Base-by-base conservation (phyloP, 2,888 invertebrate species). In the Parnassius orleans region DNA sequence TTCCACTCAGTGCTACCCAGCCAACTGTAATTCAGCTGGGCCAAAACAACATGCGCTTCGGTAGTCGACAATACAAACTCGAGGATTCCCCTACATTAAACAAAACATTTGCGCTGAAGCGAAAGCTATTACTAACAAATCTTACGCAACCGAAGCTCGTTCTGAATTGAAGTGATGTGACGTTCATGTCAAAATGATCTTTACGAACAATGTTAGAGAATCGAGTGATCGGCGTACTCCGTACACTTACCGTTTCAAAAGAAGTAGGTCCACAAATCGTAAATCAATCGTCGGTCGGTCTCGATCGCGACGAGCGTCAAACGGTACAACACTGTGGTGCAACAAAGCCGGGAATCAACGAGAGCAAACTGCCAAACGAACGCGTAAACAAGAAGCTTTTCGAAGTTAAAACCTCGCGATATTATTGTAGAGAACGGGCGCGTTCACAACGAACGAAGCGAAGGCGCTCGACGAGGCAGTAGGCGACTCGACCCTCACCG, bases 401-500 rank as follows among this genome's bases (percentile, higher is more conserved):
- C 74, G 75, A 84, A 81, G 81, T 81, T 80, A 82, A 84, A 85
- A 82, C 75, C 75, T 77, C 72, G 77, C 50, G 66, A 76, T 79
- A 76, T 77, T 76, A 81, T 74, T 78, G 78, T 69, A 51, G 55
- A 67, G 67, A 68, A 67, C 67, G 68, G 67, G 72, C 80, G 83
- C 83, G 83, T 79, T 83, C 79, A 78, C 76, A 79, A 70, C 77
- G 80, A 80, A 77, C 77, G 75, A 82, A 82, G 78, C 77, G 75
- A 82, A 82, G 82, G 80, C 79, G 81, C 81, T 79, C 78, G 77
- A 72, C 78, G 78, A 78, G 78, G 81, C 84, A 76, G 85, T 78
- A 83, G 81, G 65, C 75, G 70, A 77, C 52, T 57, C 87, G 87
- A 89, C 90, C 89, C 90, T 89, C 86, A 86, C 82, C 79, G 88